phyloP scores from a whole-genome alignment of 2,113 vertebrate species.

The Prunella fulvescens region DNA sequence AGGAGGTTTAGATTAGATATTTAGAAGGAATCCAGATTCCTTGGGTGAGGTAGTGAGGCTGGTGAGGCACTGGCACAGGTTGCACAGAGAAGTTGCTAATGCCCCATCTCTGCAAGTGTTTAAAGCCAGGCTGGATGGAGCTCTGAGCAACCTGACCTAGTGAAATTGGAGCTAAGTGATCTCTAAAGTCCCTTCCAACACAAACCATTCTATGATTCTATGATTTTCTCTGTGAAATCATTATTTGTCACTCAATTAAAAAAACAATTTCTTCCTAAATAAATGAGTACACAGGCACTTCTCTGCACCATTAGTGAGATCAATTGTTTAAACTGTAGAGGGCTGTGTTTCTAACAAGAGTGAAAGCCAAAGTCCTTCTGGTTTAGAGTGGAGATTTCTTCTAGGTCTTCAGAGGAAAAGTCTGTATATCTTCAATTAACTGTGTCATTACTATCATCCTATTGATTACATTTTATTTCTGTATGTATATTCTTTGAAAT shows the following conservation, averaged over 20 bases:
- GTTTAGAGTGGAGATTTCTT: not conserved
- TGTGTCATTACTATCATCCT: not conserved
- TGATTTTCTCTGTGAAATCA: not conserved
- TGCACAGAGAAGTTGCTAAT: not conserved
- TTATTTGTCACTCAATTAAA: not conserved
- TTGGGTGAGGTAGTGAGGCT: not conserved
- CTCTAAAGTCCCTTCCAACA: not conserved
- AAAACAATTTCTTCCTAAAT: not conserved
- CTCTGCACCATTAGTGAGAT: not conserved
- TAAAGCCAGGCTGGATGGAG: not conserved
- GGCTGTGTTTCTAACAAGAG: not conserved
- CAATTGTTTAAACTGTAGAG: not conserved
- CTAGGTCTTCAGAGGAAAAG: not conserved
- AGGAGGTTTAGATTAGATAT: not conserved
- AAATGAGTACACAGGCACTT: not conserved
- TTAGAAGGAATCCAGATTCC: not conserved
- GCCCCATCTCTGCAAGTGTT: not conserved
- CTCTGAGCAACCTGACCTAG: not conserved
- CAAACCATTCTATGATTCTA: not conserved
- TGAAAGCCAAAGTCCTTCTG: not conserved
- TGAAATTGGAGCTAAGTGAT: not conserved
- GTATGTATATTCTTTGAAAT: not conserved
- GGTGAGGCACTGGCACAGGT: not conserved
- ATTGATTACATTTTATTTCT: not conserved
- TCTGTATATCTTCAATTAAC: not conserved